Base-by-base conservation (phyloP, 2,888 invertebrate genomes). In the Pelosia muscerda region DNA sequence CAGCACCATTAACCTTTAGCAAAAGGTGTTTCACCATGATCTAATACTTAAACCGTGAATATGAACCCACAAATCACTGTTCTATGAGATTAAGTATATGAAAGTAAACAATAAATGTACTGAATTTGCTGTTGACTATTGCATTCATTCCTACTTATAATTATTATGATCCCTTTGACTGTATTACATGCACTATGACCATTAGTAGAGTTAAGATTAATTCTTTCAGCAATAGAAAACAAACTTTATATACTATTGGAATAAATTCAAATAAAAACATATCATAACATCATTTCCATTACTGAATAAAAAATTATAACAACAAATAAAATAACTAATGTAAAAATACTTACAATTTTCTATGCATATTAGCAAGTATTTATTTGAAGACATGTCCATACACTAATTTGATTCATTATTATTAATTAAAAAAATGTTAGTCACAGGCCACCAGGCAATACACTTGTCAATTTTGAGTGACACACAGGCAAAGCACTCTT, bases 291-390 rank as follows among this genome's bases (percentile, higher is more conserved):
- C 13, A 53, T 23, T 23, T 28, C 13, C 49, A 28, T 59, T 49
- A 53, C 56, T 26, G 49, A 26, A 49, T 25, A 23, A 28, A 64
- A 53, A 34, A 38, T 10, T 9, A 66, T 42, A 42, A 56, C 49
- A 66, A 62, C 34, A 59, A 66, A 26, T 8, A 61, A 26, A 49
- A 31, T 13, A 55, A 55, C 31, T 55, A 38, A 23, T 65, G 23
- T 57, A 64, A 53, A 59, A 54, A 82, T 87, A 94, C 94, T 94
- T 80, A 94, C 94, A 84, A 90, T 89, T 92, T 94, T 78, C 91
- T 93, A 90, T 94, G 88, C 94, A 94, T 94, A 83, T 75, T 76
- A 69, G 75, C 71, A 77, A 74, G 71, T 82, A 77, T 83, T 81
- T 69, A 74, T 79, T 78, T 81, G 81, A 81, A 81, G 72, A 84